Conservation (phyloP, 2,888 invertebrate species). For the Drosophila macrospina region DNA sequence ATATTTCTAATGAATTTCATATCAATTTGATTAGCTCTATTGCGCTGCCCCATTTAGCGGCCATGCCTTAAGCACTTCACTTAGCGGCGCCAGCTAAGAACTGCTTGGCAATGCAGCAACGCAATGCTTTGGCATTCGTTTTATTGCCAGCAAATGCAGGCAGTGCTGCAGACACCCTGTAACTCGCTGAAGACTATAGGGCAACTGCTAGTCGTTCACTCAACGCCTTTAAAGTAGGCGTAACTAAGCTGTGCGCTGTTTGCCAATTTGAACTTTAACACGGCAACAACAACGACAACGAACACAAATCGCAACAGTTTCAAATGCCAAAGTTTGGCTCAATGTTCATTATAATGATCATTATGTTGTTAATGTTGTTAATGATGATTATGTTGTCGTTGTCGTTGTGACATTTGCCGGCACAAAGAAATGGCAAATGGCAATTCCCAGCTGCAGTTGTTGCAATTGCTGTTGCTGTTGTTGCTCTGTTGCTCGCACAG, state of each 20-base stretch:
- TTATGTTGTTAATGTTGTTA: conserved; percentile 19
- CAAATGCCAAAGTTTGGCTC: conserved; percentile 69
- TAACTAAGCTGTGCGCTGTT: conserved; percentile 40
- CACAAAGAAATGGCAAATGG: conserved; percentile 76
- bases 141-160: too few species aligned
- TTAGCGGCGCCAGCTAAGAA: too few species aligned
- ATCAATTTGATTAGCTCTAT: too few species aligned
- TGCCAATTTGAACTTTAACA: conserved; percentile 77
- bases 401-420: conserved; percentile 70
- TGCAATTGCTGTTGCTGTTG: conserved; percentile 14
- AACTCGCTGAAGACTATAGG: conserved; percentile 3
- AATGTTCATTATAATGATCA: conserved; percentile 29
- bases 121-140: too few species aligned
- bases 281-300: conserved; percentile 40
- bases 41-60: too few species aligned
- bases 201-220: conserved; percentile 24
- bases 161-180: too few species aligned
- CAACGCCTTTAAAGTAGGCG: conserved; percentile 35
- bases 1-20: too few species aligned
- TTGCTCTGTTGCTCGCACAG: conserved; percentile 9
- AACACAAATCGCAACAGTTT: background rate
- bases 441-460: conserved; percentile 56
- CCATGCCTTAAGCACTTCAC: too few species aligned
- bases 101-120: too few species aligned
- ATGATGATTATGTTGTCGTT: conserved; percentile 39